Evolutionary conservation across 2,888 invertebrate genomes (phyloP), one percentile per base, ranked within the genome.

Genomic region (Oxyteleia sp.): DNA sequence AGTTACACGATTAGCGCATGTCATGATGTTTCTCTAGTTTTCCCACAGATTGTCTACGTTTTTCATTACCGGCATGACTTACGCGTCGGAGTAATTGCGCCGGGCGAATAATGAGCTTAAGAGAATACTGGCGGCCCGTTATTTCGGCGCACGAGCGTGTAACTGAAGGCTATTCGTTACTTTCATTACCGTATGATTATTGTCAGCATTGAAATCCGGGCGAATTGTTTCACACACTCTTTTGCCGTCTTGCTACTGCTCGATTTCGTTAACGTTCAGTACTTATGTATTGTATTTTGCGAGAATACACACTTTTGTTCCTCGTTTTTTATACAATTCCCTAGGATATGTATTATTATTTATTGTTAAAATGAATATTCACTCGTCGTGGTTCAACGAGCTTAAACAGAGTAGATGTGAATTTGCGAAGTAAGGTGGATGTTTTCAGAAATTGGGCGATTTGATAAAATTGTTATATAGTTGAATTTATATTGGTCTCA

Each of bases 31-130:
- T 69, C 69, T 69, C 69, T 63, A 64, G 41, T 71, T 63, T 64
- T 41, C 47, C 16, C 11, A 43, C 66, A 29, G 38, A 38, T 66
- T 51, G 51, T 51, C 51, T 41, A 35, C 63, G 49, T 64, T 64
- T 26, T 61, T 15, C 45, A 45, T 45, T 45, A 45, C 49, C 23
- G 23, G n/a, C 20, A 20, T n/a, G 49, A 49, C 29, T 47, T 20
- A 57, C 59, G 41, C 59, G 45, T 13, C 59, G 32, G 35, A 64
- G 59, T 57, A 64, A 71, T 64, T 53, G 63, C 16, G n/a, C 15
- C 72, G 61, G n/a, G 26, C 41, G 35, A 75, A 64, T 71, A 75
- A 63, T 75, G 82, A 82, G 82, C 82, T 82, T 82, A 82, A 49
- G 71, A 63, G 69, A 75, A 69, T 59, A 20, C 41, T 64, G 38